These are phyloP conservation scores for Coregonus suidteri DNA, from an alignment of 2,797 vertebrate genomes.

Conservation along the genomic window DNA sequence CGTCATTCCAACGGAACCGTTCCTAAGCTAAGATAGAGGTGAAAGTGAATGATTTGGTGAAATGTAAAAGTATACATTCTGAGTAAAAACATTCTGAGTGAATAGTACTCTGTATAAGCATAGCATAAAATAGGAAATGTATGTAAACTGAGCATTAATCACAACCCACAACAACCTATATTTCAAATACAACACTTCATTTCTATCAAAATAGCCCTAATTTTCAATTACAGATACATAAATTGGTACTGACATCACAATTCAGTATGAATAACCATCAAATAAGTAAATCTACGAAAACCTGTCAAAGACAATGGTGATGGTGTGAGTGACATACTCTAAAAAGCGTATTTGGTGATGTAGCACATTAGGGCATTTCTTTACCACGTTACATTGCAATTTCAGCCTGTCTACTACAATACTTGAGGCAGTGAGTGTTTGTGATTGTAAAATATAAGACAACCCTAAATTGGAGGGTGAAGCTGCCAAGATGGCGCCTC, in stretches of 20 bases:
- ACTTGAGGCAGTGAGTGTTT: not conserved
- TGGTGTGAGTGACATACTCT: not conserved
- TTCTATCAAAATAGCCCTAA: constrained; percentile 47
- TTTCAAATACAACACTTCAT: not conserved
- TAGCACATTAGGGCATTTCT: constrained; percentile 1
- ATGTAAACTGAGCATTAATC: not conserved
- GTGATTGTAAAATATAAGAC: not conserved
- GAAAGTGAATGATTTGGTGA: too few relatives aligned
- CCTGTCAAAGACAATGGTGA: not conserved
- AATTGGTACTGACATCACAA: constrained; percentile 8
- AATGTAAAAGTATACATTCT: not conserved
- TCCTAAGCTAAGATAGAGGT: not conserved
- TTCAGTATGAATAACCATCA: constrained; percentile 32
- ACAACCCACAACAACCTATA: constrained; percentile 3
- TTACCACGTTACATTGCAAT: not conserved
- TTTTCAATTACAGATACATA: constrained; percentile 7
- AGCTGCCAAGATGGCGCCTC: not conserved
- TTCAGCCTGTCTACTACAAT: not conserved
- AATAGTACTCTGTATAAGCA: not conserved
- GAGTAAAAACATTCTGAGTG: constrained; percentile 27
- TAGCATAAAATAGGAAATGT: not conserved
- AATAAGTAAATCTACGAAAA: constrained; percentile 10
- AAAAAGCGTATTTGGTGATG: constrained; percentile 1
- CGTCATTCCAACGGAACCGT: not conserved
- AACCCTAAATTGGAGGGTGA: not conserved